Percentiles rank a stretch among this genome's conserved stretches.
Conservation (phyloP, 2,888 invertebrate genomes). For the Tipula vernalis region DNA sequence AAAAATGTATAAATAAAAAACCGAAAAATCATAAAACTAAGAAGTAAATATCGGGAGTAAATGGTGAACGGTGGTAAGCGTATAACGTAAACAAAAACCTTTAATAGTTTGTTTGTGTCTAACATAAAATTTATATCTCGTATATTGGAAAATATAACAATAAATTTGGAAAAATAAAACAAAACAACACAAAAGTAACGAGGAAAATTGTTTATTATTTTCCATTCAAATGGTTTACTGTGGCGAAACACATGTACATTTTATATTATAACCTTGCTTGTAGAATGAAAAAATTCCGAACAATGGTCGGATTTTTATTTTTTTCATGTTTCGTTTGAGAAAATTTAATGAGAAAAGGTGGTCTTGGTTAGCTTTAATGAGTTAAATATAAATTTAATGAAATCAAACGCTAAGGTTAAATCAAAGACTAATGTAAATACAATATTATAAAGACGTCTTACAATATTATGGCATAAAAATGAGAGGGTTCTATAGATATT, state of each 20-base stretch:
- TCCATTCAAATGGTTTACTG: background rate
- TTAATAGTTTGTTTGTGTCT: background rate
- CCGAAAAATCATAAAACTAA: background rate
- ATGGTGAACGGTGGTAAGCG: background rate
- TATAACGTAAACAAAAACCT: background rate
- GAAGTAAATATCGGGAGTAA: background rate
- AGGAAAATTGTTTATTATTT: constrained; percentile 4
- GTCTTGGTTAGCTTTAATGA: background rate
- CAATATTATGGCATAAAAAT: no score
- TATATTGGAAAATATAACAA: background rate
- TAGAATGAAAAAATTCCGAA: background rate
- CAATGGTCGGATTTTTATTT: background rate
- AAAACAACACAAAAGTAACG: background rate
- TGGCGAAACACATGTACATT: background rate
- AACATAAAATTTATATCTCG: background rate
- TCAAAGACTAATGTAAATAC: no score
- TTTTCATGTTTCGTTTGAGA: background rate
- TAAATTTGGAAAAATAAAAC: background rate
- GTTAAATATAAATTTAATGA: background rate
- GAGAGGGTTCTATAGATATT: no score
- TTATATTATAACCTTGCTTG: background rate
- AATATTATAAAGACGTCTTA: no score
- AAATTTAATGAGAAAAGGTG: background rate
- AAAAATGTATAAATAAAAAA: background rate
- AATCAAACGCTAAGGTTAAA: background rate